Conservation (phyloP, 1,140 invertebrate genomes). For the Phenacoccus solenopsis region DNA sequence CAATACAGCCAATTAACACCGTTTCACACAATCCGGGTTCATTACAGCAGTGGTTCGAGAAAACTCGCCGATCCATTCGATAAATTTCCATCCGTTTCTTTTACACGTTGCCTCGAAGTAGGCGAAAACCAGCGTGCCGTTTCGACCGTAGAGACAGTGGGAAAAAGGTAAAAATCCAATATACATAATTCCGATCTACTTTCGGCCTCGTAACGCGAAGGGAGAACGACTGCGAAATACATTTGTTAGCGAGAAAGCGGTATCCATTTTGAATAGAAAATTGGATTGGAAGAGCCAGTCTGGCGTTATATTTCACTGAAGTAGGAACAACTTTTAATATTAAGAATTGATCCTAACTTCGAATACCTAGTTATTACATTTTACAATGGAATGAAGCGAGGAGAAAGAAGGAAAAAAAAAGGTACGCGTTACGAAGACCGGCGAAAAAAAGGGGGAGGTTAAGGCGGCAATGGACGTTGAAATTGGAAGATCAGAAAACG, state of each 20-base stretch:
- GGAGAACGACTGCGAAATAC: not conserved
- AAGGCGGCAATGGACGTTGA: not conserved
- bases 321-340: conserved; percentile 3
- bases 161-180: not conserved
- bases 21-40: too few species aligned
- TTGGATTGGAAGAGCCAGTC: not conserved
- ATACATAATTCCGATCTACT: not conserved
- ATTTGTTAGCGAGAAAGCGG: not conserved
- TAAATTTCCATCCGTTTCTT: too few species aligned
- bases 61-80: too few species aligned
- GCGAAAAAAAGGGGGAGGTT: not conserved
- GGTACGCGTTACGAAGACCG: not conserved
- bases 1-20: too few species aligned
- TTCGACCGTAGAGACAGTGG: too few species aligned
- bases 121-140: too few species aligned
- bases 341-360: conserved; percentile 2
- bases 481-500: not conserved
- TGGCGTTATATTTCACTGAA: conserved; percentile 1
- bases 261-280: conserved; percentile 3
- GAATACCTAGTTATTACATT: not conserved
- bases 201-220: not conserved
- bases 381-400: not conserved
- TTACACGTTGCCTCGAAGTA: too few species aligned
- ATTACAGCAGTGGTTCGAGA: too few species aligned
- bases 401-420: not conserved